phyloP scores from a whole-genome alignment of 2,888 invertebrate genomes.

The Hoplodrina blanda region DNA sequence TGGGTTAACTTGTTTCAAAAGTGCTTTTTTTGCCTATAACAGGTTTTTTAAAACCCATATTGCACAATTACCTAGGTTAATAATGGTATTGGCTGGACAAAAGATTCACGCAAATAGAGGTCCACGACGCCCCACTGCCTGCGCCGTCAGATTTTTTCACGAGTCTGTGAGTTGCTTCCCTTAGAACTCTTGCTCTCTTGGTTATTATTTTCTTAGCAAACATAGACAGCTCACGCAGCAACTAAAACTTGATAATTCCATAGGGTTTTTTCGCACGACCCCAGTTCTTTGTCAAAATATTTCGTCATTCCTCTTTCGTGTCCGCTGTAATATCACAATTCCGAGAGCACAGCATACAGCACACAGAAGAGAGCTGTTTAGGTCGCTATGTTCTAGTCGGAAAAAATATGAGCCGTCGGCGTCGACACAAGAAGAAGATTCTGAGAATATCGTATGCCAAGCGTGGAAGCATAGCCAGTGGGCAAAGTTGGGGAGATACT shows the following conservation, averaged over 20 bases:
- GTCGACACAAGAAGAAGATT: no score
- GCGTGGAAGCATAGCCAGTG: not conserved
- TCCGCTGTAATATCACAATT: not conserved
- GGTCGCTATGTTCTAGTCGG: not conserved
- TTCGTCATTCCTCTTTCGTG: not conserved
- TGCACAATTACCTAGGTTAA: not conserved
- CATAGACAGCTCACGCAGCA: not conserved
- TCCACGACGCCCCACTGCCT: not conserved
- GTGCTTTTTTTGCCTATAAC: constrained; percentile 11
- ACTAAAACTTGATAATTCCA: not conserved
- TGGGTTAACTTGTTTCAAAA: not conserved
- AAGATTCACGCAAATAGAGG: not conserved
- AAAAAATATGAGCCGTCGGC: not conserved
- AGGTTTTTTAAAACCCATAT: constrained; percentile 1
- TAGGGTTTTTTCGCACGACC: not conserved
- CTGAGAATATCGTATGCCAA: not conserved
- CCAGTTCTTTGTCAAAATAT: not conserved
- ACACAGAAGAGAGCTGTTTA: not conserved
- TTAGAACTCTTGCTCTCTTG: no score
- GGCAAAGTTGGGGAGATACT: not conserved
- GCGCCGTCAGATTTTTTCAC: not conserved
- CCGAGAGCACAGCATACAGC: not conserved
- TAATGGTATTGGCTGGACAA: constrained; percentile 7
- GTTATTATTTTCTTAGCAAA: not conserved
- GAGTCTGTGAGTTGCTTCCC: not conserved